Evolutionary conservation across 2,797 vertebrate species (phyloP).

Genomic region (Momotus momota): DNA sequence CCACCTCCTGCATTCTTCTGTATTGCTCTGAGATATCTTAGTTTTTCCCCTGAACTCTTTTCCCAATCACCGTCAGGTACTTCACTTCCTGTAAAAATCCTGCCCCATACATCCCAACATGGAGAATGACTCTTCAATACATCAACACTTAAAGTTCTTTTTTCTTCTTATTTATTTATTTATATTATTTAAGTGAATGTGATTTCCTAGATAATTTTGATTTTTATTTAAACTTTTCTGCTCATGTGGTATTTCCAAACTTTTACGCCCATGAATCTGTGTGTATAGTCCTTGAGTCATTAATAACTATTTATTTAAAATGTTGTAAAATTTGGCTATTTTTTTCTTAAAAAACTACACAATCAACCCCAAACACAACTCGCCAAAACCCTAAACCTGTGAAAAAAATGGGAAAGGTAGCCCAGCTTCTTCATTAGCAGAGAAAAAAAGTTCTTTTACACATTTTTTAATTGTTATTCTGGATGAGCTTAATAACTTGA

Average conservation of each 20-base stretch:
- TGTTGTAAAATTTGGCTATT: background rate
- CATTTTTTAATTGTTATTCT: background rate
- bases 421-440: background rate
- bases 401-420: background rate
- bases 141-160: background rate
- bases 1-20: background rate
- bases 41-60: background rate
- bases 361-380: background rate
- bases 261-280: background rate
- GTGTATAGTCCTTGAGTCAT: background rate
- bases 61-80: background rate
- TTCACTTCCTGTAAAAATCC: background rate
- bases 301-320: background rate
- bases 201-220: background rate
- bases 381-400: background rate
- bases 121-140: background rate
- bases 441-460: background rate
- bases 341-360: background rate
- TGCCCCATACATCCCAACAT: background rate
- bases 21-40: background rate
- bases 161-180: no score
- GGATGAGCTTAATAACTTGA: background rate
- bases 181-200: background rate
- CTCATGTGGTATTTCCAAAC: background rate
- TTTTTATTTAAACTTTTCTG: background rate